These are phyloP conservation scores for Thunnus thynnus DNA, from an alignment of 2,113 vertebrate species.

Conservation along the genomic window DNA sequence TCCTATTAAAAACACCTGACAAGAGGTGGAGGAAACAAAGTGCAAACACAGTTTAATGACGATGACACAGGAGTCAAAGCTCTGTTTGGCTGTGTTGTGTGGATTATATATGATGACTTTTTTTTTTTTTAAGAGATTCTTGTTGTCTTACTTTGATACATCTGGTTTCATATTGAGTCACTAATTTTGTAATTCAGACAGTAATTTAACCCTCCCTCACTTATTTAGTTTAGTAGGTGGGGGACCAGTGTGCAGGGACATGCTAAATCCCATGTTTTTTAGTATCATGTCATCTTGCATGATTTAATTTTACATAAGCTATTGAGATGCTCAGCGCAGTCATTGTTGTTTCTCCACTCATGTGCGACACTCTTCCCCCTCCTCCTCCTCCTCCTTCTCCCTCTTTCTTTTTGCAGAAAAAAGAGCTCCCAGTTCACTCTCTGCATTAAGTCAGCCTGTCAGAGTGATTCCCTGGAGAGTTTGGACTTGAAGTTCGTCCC, in stretches of 20 bases:
- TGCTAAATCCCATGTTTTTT: constrained; percentile 14
- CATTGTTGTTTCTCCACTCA: constrained; percentile 35
- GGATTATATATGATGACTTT: background rate
- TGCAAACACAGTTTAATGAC: constrained; percentile 19
- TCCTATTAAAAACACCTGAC: constrained; percentile 55
- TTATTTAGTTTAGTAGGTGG: background rate
- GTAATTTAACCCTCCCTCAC: constrained; percentile 12
- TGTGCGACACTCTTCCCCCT: constrained; percentile 21
- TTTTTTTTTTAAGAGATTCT: background rate
- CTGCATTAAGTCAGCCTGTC: constrained; percentile 92
- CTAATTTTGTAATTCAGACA: background rate
- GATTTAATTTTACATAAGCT: constrained; percentile 42
- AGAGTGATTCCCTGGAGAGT: constrained; percentile 88
- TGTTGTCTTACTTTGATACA: constrained; percentile 3
- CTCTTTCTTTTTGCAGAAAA: constrained; percentile 67
- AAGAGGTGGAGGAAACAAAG: constrained; percentile 29
- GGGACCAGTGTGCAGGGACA: background rate
- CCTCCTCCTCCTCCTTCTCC: constrained; percentile 27
- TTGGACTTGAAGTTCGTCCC: constrained; percentile 89
- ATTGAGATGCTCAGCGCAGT: constrained; percentile 22
- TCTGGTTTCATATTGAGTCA: constrained; percentile 3
- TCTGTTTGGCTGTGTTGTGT: background rate
- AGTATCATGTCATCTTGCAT: background rate
- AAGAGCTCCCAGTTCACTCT: constrained; percentile 74
- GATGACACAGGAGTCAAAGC: background rate